A percentile compares a stretch with the other conserved stretches of the same genome.
Evolutionary conservation across 2,113 vertebrate species (phyloP).

Genomic region (Plecotus auritus): DNA sequence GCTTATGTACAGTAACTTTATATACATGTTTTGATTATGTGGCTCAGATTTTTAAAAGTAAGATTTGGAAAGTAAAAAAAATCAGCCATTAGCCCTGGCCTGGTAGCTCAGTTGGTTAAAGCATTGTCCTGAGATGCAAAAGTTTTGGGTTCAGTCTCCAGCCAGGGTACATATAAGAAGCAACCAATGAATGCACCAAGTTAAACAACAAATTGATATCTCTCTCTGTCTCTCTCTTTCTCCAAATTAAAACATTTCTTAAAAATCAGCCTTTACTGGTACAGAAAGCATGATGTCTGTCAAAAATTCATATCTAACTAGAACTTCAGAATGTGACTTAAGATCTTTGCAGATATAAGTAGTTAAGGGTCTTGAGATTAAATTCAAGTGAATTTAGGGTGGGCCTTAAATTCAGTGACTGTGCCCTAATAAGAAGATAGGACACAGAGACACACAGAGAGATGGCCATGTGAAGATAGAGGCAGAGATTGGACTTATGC

Average conservation of each 20-base stretch:
- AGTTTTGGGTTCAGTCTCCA: background rate
- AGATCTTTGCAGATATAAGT: background rate
- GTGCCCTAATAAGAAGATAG: background rate
- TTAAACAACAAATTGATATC: background rate
- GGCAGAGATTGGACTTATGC: background rate
- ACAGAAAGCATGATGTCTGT: background rate
- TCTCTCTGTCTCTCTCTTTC: background rate
- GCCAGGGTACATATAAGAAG: background rate
- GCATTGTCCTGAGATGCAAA: background rate
- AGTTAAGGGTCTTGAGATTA: slow-evolving; percentile 1
- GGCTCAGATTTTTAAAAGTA: background rate
- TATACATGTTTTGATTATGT: background rate
- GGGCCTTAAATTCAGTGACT: background rate
- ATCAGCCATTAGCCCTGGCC: background rate
- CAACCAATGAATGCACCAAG: background rate
- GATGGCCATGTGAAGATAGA: background rate
- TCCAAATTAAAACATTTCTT: too few species aligned
- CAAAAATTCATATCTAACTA: background rate
- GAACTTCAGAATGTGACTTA: background rate
- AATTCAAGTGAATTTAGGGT: background rate
- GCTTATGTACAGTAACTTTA: background rate
- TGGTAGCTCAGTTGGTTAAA: background rate
- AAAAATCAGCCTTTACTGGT: background rate
- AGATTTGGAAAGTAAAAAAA: background rate
- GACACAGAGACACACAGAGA: background rate